A percentile compares a stretch with the other conserved stretches of the same genome.
Conservation (phyloP, 2,113 vertebrate genomes). For the Lamprotornis superbus region DNA sequence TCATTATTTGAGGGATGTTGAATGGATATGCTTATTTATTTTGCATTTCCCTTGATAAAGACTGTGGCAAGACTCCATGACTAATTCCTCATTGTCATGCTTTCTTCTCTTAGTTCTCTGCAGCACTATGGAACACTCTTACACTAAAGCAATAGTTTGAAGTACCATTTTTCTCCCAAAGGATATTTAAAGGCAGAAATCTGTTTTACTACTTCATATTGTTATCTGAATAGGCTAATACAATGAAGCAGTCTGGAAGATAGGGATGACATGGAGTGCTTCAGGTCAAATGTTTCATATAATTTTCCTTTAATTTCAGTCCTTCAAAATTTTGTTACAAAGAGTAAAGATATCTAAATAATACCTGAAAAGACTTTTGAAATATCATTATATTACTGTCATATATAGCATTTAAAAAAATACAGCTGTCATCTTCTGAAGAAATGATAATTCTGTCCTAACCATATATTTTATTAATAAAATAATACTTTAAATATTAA, state of each 20-base stretch:
- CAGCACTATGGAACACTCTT: neutral
- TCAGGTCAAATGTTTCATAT: neutral
- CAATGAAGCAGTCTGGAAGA: neutral
- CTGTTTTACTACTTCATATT: neutral
- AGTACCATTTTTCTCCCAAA: neutral
- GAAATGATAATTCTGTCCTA: neutral
- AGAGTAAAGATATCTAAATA: neutral
- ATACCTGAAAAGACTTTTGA: neutral
- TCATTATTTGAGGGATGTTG: neutral
- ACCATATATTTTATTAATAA: neutral
- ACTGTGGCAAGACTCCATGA: neutral
- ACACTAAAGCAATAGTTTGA: neutral
- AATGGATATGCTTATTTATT: neutral
- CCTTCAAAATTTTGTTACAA: neutral
- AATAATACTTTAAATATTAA: neutral
- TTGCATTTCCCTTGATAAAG: constrained; percentile 3
- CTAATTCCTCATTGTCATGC: neutral
- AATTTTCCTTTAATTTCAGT: neutral
- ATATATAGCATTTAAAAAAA: neutral
- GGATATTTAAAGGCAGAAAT: neutral
- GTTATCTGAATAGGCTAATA: neutral
- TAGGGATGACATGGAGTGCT: neutral
- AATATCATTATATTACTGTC: neutral
- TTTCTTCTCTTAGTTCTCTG: neutral
- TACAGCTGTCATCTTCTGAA: neutral